Conservation (phyloP, 2,113 vertebrate genomes). For the Sigmodon hispidus region DNA sequence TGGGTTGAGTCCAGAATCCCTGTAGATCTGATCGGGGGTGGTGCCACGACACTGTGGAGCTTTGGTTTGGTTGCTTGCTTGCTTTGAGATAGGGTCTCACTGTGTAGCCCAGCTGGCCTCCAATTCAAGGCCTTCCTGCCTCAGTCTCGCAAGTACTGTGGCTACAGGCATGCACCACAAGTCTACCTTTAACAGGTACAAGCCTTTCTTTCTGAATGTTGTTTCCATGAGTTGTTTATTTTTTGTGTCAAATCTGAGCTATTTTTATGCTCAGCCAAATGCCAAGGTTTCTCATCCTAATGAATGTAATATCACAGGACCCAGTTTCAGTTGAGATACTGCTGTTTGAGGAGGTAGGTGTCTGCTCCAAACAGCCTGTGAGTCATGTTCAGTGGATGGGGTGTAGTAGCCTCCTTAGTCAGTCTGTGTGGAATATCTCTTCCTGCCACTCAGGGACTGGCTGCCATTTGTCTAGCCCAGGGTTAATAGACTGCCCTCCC, state of each 20-base stretch:
- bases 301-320: not conserved
- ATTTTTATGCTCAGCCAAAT: not conserved
- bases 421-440: not conserved
- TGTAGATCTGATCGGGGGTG: too few species aligned
- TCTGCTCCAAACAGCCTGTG: not conserved
- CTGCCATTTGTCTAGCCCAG: not conserved
- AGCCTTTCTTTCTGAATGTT: conserved; percentile 30
- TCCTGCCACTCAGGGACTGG: not conserved
- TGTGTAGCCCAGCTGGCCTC: not conserved
- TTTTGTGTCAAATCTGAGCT: conserved; percentile 56
- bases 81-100: not conserved
- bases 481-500: not conserved
- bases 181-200: not conserved
- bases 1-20: not conserved
- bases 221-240: not conserved
- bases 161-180: not conserved
- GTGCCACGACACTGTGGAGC: not conserved
- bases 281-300: not conserved
- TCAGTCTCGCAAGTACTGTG: not conserved
- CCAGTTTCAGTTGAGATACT: not conserved
- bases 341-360: not conserved
- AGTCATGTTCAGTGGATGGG: not conserved
- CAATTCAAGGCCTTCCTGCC: not conserved
- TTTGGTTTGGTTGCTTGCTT: not conserved
- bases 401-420: not conserved